phyloP scores from a whole-genome alignment of 2,797 vertebrate genomes.

The Crocidura indochinensis region DNA sequence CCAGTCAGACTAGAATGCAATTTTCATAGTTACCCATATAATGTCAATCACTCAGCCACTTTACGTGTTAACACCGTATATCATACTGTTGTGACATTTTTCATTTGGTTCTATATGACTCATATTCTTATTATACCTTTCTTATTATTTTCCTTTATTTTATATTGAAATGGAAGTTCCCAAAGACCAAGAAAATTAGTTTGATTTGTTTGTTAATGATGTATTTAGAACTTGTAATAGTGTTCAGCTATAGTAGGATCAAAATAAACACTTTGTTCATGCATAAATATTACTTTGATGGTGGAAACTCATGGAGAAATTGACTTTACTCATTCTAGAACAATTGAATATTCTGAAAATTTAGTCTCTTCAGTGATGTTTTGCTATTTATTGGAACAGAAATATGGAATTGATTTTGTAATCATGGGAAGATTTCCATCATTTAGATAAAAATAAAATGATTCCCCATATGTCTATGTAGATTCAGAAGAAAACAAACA shows the following conservation, averaged over 20 bases:
- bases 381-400: not conserved
- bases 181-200: not conserved
- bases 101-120: not conserved
- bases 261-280: conserved; percentile 3
- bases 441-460: not conserved
- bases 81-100: accelerated
- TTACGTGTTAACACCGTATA: not conserved
- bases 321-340: not conserved
- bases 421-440: not conserved
- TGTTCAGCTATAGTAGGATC: not conserved
- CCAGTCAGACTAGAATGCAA: not conserved
- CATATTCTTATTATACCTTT: not conserved
- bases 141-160: not conserved
- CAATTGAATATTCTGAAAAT: not conserved
- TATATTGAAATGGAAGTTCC: not conserved
- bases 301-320: not conserved
- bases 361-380: not conserved
- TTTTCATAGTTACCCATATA: not conserved
- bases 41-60: not conserved
- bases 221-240: not conserved
- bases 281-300: not conserved
- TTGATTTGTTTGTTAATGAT: not conserved
- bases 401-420: not conserved
- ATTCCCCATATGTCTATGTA: not conserved
- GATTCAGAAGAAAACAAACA: not conserved